These are phyloP conservation scores for Lacerta viridis DNA, from an alignment of 2,797 vertebrate species.

Conservation along the genomic window DNA sequence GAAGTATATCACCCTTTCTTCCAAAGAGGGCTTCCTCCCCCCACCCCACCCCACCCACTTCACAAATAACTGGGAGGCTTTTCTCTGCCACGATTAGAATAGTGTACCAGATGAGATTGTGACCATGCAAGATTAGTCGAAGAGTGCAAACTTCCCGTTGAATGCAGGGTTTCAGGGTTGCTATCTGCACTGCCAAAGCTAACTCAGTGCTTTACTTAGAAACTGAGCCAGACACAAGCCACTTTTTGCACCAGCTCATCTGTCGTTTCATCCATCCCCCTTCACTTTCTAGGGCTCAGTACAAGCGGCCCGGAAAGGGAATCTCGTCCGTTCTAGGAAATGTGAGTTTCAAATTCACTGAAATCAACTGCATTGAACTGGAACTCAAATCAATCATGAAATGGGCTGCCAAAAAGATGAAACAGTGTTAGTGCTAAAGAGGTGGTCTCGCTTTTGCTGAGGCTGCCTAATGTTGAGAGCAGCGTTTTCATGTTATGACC, in stretches of 20 bases:
- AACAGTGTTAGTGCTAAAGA: constrained; percentile 53
- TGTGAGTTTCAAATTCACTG: constrained; percentile 29
- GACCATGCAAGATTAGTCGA: constrained; percentile 75
- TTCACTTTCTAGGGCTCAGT: constrained; percentile 19
- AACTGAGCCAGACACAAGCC: not conserved
- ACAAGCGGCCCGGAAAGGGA: constrained; percentile 40
- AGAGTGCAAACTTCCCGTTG: constrained; percentile 39
- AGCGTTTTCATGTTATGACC: not conserved
- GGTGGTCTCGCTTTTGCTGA: constrained; percentile 54
- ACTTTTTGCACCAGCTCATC: constrained; percentile 15
- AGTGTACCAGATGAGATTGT: constrained; percentile 3
- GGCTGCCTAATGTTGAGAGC: not conserved
- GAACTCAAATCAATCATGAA: constrained; percentile 48
- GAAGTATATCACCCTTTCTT: constrained; percentile 1
- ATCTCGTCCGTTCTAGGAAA: constrained; percentile 25
- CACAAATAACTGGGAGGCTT: constrained; percentile 30
- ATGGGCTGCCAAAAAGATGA: constrained; percentile 37
- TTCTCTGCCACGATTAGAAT: constrained; percentile 56
- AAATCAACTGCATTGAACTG: constrained; percentile 9
- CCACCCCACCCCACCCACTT: constrained; percentile 10
- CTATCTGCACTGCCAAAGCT: not conserved
- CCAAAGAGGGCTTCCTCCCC: not conserved
- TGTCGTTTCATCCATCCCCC: not conserved
- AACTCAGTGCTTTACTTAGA: constrained; percentile 3
- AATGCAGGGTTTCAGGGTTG: constrained; percentile 49